Base-by-base conservation (phyloP, 1,140 invertebrate genomes). In the Brachionus rubens region DNA sequence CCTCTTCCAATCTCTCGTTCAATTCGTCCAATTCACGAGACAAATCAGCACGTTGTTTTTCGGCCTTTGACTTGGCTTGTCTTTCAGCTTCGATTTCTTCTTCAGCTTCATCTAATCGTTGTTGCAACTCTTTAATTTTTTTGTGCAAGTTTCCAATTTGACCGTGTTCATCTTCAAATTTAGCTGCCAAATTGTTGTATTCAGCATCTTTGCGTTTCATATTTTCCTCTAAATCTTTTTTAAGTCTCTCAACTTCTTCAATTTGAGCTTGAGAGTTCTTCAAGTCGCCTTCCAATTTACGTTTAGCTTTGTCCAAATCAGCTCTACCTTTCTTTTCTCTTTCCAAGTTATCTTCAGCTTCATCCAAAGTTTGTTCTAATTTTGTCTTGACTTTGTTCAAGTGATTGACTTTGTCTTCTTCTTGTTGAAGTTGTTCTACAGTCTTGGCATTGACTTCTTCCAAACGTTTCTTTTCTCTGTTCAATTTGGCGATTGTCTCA, bases 401-500 rank as follows among this genome's bases (percentile, higher is more conserved):
- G 87, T 99, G 96, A 87, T 98, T 98, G 81, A 96, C 92, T 87
- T 99, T 99, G 87, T 99, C 96, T 86, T 99, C 96, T 80, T 95
- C 92, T 78, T 92, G 92, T 86, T 96, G 92, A 14, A 99, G 89
- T 85, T 97, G 94, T 84, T 98, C 96, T 79, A 91, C 88, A 75
- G 94, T 93, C 89, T 98, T 98, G 85, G 96, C 94, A 85, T 90
- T 93, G 80, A 90, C 88, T 84, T 99, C 96, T 72, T 95, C 93
- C 81, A 94, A 89, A 81, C 93, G 89, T 86, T 98, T 98, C 91
- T 98, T 98, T 83, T 98, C 95, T 86, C 98, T 98, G 89, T 96
- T 96, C 82, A 99, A 87, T 86, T 98, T 99, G 88, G 97, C 96
- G 88, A 99, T 96, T 83, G 96, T 90, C 83, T 99, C 96, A 84